Conservation (phyloP, 2,113 vertebrate species). For the Oxygymnocypris stewartii region DNA sequence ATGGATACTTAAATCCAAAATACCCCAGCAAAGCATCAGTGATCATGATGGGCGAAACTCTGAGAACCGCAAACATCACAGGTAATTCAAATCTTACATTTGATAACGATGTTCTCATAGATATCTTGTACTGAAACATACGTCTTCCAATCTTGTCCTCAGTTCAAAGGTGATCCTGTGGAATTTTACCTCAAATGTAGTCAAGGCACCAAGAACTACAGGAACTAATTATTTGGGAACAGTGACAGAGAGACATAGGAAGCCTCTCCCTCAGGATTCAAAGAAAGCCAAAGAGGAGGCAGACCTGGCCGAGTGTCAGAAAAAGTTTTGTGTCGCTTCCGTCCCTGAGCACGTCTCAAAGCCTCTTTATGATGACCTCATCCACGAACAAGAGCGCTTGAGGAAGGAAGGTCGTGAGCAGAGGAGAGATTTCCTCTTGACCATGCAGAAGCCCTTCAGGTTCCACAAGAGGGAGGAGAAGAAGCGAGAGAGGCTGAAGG, state of each 20-base stretch:
- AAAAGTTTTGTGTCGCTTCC: conserved; percentile 84
- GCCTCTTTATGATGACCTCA: conserved; percentile 81
- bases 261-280: conserved; percentile 65
- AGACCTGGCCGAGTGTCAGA: conserved; percentile 84
- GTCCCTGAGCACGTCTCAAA: conserved; percentile 81
- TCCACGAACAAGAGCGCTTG: conserved; percentile 76
- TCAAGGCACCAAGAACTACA: conserved; percentile 70
- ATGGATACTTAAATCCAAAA: conserved; percentile 53
- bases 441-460: conserved; percentile 87
- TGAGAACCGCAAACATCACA: conserved; percentile 36
- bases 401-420: conserved; percentile 78
- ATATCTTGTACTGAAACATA: conserved; percentile 56
- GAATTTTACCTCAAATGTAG: conserved; percentile 65
- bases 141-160: conserved; percentile 72
- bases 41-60: conserved; percentile 44
- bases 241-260: conserved; percentile 67
- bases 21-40: conserved; percentile 65
- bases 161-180: conserved; percentile 62
- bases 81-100: background rate
- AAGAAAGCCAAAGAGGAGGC: conserved; percentile 70
- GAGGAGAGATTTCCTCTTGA: conserved; percentile 83
- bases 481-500: conserved; percentile 73
- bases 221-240: conserved; percentile 72
- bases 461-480: conserved; percentile 83
- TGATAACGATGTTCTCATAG: background rate